Base-by-base conservation (phyloP, 2,888 invertebrate species). In the Agriopis marginaria region DNA sequence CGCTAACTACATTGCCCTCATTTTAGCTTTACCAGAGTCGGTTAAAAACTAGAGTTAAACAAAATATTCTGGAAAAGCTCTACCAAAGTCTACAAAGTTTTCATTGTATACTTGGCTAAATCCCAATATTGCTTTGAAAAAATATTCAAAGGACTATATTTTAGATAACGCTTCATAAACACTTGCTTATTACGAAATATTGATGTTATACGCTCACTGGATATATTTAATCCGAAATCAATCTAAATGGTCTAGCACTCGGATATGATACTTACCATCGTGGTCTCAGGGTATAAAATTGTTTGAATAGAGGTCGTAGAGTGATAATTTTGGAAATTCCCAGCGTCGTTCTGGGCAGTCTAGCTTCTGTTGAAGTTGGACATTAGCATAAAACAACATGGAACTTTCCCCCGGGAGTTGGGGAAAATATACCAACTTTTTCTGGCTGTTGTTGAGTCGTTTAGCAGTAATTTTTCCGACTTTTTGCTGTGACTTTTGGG, bases 341-440 rank as follows among this genome's bases (percentile, higher is more conserved):
- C 63, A 59, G 59, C 65, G 45, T 66, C 63, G 70, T 63, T 70
- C 40, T 63, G 59, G 63, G 63, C 65, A 65, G 65, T 63, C 66
- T 66, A 59, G 70, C 70, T 66, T 63, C 66, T 63, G 66, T 58
- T 55, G 54, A 66, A 70, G 70, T 70, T 70, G 62, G 53, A 60
- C 63, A 70, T 66, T 70, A 70, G 70, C 70, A 70, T 70, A 70
- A 66, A 70, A 63, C 70, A 63, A 70, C 70, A 70, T 70, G 62
- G 44, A 63, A 66, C 63, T 70, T 70, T 55, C 63, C 54, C 51
- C 50, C 47, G 70, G 50, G 58, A 56, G 45, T 60, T 58, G 66
- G 63, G 51, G 42, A 32, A 40, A 62, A 61, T 58, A 69, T 55
- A 60, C 50, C 7, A 61, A 65, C 59, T 63, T 70, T 70, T 70